These are phyloP conservation scores for Cyclophora punctaria DNA, from an alignment of 2,888 invertebrate genomes.

Conservation along the genomic window DNA sequence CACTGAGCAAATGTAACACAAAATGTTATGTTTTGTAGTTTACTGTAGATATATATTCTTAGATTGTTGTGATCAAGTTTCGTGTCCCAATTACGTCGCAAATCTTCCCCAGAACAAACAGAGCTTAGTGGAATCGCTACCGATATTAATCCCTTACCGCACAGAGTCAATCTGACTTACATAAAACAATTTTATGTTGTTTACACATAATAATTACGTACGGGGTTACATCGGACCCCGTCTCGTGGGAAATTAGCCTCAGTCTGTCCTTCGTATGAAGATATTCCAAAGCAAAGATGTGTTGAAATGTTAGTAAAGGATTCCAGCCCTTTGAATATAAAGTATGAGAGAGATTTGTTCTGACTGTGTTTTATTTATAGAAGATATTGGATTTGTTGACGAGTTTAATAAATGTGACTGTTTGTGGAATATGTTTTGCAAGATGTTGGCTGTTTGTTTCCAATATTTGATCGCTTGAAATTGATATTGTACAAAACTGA, in stretches of 20 bases:
- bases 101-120: too few relatives aligned
- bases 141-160: background rate
- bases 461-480: too few relatives aligned
- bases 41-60: too few relatives aligned
- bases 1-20: too few relatives aligned
- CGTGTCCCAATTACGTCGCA: too few relatives aligned
- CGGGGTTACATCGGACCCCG: constrained; percentile 16
- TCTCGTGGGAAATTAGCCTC: constrained; percentile 32
- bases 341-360: constrained; percentile 19
- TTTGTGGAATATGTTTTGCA: too few relatives aligned
- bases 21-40: too few relatives aligned
- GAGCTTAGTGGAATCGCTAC: too few relatives aligned
- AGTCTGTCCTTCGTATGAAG: constrained; percentile 29
- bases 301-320: constrained; percentile 16
- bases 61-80: too few relatives aligned
- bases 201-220: constrained; percentile 32
- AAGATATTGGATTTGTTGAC: background rate
- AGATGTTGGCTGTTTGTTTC: too few relatives aligned
- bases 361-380: background rate
- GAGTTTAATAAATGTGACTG: too few relatives aligned
- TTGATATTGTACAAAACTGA: background rate
- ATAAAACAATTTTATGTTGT: constrained; percentile 32
- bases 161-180: constrained; percentile 10
- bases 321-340: constrained; percentile 34
- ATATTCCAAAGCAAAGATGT: constrained; percentile 33